These are phyloP conservation scores for Neoascia interrupta DNA, from an alignment of 2,888 invertebrate genomes.

Conservation along the genomic window DNA sequence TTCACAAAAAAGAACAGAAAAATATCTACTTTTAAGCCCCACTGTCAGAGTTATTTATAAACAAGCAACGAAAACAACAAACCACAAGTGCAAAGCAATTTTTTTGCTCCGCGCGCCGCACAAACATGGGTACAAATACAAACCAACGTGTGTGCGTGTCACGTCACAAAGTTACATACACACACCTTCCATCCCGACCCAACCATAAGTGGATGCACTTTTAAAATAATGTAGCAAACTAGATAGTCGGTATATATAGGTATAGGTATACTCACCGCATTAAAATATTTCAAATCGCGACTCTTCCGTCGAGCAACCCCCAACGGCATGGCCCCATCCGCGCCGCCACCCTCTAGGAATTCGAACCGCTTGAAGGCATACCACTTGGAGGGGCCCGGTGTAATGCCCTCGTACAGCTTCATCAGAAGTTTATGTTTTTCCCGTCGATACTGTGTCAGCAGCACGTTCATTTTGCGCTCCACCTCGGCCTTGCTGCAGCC, in stretches of 20 bases:
- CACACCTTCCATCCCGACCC: too few relatives aligned
- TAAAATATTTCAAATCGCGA: slow-evolving; percentile 79
- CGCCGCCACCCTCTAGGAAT: slow-evolving; percentile 77
- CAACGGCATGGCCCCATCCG: slow-evolving; percentile 65
- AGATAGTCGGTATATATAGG: too few relatives aligned
- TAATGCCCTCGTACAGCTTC: slow-evolving; percentile 78
- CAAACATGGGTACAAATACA: too few relatives aligned
- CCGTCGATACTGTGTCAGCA: slow-evolving; percentile 78
- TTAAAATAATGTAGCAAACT: too few relatives aligned
- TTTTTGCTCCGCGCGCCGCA: too few relatives aligned
- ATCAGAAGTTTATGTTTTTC: slow-evolving; percentile 79
- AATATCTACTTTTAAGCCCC: neutral
- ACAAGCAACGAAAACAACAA: neutral
- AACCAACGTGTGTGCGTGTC: too few relatives aligned
- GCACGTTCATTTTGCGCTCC: slow-evolving; percentile 78
- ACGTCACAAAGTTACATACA: too few relatives aligned
- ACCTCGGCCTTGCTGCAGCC: slow-evolving; percentile 79
- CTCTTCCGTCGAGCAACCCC: slow-evolving; percentile 74
- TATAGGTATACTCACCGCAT: slow-evolving; percentile 75
- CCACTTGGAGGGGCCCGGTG: slow-evolving; percentile 79
- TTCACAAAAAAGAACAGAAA: too few relatives aligned
- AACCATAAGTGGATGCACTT: too few relatives aligned
- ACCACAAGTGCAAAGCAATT: slow-evolving; percentile 10
- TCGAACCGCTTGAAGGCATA: slow-evolving; percentile 78
- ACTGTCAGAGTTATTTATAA: slow-evolving; percentile 16